Base-by-base conservation (phyloP, 1,140 invertebrate species). In the Macrocentrus cingulum region DNA sequence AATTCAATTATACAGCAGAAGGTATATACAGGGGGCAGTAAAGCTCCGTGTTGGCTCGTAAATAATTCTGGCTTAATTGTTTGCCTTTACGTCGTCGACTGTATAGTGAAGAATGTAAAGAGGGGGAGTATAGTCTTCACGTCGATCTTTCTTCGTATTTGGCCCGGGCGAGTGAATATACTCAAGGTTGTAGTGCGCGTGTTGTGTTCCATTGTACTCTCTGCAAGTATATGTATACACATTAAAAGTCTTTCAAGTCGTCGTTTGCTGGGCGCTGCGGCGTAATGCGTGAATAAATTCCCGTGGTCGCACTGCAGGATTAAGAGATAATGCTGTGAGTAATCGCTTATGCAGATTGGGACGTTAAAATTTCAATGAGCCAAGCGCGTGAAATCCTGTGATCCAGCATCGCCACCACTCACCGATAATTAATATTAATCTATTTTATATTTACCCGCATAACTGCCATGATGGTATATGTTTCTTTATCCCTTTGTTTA, bases 1-100 rank as follows among this genome's bases (percentile, higher is more conserved):
- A 70, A 68, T 65, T 68, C 63, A 66, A 68, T 70, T 70, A 68
- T n/a, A 56, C 56, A 45, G 53, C 46, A 57, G 60, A 49, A 15
- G 42, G 29, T 34, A 25, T 15, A 5, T 29, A 4, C 25, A 29
- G 9, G 45, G 37, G 46, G 55, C 44, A 46, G 54, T 41, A 44
- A 60, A 63, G 52, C n/a, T n/a, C n/a, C 51, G 36, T 48, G 61
- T 56, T 52, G 39, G 42, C 55, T 62, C 63, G 60, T 68, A 66
- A 69, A 68, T 66, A 66, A 67, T 69, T 56, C 48, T 16, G 46
- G 64, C 60, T 56, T 65, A 71, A 71, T 66, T 64, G 62, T 66
- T 66, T 42, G 49, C 41, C 25, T 29, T 22, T 8, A 23, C 39
- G 56, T 19, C 19, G 23, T 37, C 44, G 29, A 23, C 11, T n/a